Conservation (phyloP, 2,888 invertebrate species). For the Plagiodera versicolora region DNA sequence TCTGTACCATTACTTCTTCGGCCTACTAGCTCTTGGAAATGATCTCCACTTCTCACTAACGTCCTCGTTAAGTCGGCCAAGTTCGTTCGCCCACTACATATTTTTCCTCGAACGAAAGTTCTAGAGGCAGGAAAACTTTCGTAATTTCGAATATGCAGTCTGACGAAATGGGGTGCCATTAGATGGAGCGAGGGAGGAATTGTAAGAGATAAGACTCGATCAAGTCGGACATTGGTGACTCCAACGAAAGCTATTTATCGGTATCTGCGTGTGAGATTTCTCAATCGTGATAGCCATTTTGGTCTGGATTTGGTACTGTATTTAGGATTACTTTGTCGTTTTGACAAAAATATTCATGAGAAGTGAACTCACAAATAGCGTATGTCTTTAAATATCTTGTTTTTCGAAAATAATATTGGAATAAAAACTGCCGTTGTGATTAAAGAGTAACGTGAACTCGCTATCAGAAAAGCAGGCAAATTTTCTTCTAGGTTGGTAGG, state of each 20-base stretch:
- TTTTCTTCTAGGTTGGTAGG: no score
- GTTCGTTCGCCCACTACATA: not conserved
- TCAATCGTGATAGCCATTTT: no score
- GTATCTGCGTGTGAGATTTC: not conserved
- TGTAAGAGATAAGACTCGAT: not conserved
- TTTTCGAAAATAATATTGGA: no score
- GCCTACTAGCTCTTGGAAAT: not conserved
- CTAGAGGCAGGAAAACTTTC: not conserved
- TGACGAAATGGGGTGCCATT: not conserved
- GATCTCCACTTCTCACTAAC: not conserved
- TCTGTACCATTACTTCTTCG: no score
- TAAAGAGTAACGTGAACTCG: no score
- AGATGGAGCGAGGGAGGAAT: not conserved
- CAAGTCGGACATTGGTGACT: not conserved
- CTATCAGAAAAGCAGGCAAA: no score
- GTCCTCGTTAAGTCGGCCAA: not conserved
- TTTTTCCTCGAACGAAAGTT: not conserved
- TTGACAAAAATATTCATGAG: not conserved
- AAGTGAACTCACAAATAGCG: no score
- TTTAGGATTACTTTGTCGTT: not conserved
- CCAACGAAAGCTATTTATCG: not conserved
- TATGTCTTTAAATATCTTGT: no score
- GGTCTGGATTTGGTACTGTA: not conserved
- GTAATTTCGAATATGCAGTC: not conserved
- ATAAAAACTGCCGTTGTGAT: no score